phyloP scores from a whole-genome alignment of 2,113 vertebrate genomes.

The Dolichotis patagonum region DNA sequence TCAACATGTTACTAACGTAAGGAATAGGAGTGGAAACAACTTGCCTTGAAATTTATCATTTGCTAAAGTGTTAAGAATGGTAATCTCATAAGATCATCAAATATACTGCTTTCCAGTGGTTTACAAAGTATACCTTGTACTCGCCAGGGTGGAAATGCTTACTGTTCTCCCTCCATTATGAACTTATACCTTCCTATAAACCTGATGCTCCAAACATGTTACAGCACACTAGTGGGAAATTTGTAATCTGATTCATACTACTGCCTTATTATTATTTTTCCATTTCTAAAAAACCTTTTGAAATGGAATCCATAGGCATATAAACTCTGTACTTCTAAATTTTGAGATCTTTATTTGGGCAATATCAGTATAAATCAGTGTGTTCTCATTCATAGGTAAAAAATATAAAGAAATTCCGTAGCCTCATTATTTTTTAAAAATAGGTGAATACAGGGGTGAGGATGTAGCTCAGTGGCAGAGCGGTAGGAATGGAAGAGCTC shows the following conservation, averaged over 20 bases:
- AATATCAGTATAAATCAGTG: not conserved
- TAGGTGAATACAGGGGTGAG: not conserved
- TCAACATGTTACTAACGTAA: not conserved
- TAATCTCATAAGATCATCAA: constrained; percentile 3
- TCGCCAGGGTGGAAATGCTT: not conserved
- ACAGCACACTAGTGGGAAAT: not conserved
- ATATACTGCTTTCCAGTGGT: not conserved
- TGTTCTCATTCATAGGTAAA: not conserved
- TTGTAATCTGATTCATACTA: not conserved
- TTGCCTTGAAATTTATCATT: constrained; percentile 40
- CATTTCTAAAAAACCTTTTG: constrained; percentile 26
- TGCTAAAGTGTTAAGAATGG: not conserved
- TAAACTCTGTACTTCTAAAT: constrained; percentile 41
- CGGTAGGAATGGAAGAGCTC: not conserved
- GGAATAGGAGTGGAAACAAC: not conserved
- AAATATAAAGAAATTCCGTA: not conserved
- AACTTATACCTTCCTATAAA: not conserved
- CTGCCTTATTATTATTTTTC: constrained; percentile 34
- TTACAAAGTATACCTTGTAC: constrained; percentile 18
- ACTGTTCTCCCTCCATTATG: not conserved
- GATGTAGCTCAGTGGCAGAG: not conserved
- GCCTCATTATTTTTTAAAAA: not conserved
- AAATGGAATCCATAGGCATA: constrained; percentile 29
- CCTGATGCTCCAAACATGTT: not conserved
- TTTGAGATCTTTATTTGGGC: not conserved